Evolutionary conservation across 2,113 vertebrate species (phyloP).

Genomic region (Silurus glanis): DNA sequence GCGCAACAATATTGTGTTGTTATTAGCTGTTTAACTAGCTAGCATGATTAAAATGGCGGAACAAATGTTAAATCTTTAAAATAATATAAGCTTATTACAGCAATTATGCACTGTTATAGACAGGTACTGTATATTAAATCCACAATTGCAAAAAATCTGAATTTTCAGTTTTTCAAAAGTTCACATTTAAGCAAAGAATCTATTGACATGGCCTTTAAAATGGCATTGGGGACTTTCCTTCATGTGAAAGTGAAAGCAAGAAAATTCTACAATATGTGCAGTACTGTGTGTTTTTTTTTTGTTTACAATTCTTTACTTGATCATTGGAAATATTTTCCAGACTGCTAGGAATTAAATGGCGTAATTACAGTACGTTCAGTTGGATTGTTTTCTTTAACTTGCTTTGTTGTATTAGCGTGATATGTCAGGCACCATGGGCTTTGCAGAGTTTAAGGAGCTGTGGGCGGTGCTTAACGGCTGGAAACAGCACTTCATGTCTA

Average conservation of each 20-base stretch:
- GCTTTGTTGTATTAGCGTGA: slow-evolving; percentile 68
- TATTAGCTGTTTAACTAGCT: no score
- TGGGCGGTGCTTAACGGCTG: slow-evolving; percentile 84
- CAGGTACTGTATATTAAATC: neutral
- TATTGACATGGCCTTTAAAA: neutral
- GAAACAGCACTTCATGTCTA: slow-evolving; percentile 82
- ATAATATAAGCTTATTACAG: neutral
- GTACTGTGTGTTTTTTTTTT: neutral
- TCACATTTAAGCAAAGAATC: neutral
- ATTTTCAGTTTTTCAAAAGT: no score
- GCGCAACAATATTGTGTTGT: no score
- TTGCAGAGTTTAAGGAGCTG: slow-evolving; percentile 91
- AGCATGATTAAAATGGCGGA: no score
- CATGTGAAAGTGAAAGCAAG: neutral
- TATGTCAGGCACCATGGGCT: slow-evolving; percentile 86
- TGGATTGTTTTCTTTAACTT: slow-evolving; percentile 69
- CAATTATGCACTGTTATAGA: neutral
- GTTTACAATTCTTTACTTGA: neutral
- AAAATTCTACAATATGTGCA: neutral
- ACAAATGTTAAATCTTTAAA: neutral
- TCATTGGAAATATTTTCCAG: neutral
- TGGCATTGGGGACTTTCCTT: neutral
- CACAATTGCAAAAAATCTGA: no score
- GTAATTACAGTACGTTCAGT: neutral
- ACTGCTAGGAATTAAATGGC: neutral